phyloP scores from a whole-genome alignment of 37 sponge, comb jelly and placozoan species.

The Halichondria panicea region DNA sequence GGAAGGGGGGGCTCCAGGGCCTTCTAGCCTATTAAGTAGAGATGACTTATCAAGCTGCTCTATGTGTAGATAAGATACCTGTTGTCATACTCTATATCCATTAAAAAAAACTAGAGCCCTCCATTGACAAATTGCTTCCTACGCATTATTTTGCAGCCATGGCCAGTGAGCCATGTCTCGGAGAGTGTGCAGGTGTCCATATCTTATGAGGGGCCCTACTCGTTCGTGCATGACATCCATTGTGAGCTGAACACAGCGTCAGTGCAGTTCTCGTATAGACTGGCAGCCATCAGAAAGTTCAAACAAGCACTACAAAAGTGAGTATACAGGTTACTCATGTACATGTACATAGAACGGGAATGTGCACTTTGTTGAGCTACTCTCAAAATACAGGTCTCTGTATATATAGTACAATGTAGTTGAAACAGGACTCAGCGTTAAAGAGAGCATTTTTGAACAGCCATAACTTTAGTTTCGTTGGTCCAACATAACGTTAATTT shows the following conservation, averaged over 20 bases:
- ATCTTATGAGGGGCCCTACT: conserved; percentile 55
- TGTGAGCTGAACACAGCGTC: conserved; percentile 16
- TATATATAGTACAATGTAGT: neutral
- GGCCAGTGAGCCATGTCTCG: conserved; percentile 27
- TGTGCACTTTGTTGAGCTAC: neutral
- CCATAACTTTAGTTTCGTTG: neutral
- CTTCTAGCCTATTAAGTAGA: no score
- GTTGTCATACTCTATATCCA: no score
- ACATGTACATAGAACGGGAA: neutral
- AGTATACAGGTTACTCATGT: neutral
- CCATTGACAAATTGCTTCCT: no score
- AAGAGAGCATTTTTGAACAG: no score
- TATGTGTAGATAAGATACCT: neutral
- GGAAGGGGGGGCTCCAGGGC: no score
- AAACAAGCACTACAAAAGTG: conserved; percentile 65
- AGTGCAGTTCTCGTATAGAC: conserved; percentile 31
- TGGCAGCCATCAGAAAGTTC: conserved; percentile 55
- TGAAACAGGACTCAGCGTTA: neutral
- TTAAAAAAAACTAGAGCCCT: no score
- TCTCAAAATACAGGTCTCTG: neutral
- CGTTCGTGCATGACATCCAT: conserved; percentile 56
- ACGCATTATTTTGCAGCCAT: conserved; percentile 18
- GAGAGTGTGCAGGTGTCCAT: conserved; percentile 12
- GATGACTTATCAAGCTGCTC: no score
- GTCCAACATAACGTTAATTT: neutral